Evolutionary conservation across 2,113 vertebrate genomes (phyloP).

Genomic region (Aspidoscelis tigris): DNA sequence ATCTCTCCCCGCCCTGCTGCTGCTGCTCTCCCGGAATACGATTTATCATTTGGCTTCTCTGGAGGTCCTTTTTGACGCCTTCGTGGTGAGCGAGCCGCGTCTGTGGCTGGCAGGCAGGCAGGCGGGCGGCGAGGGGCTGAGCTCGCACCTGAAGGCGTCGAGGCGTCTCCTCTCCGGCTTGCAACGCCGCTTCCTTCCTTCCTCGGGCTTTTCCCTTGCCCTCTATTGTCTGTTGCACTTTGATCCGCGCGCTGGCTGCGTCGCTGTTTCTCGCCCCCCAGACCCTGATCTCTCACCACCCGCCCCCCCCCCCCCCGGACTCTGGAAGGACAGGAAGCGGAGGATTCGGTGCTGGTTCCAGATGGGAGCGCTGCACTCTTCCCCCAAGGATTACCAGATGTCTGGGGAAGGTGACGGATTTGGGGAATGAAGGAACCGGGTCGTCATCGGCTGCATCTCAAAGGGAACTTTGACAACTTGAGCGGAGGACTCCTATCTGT

Average conservation of each 20-base stretch:
- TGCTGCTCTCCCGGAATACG: no score
- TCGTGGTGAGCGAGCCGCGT: no score
- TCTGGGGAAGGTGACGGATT: not conserved
- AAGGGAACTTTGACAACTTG: slow-evolving; percentile 69
- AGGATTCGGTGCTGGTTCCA: not conserved
- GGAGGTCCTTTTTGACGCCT: no score
- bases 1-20: no score
- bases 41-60: no score
- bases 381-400: not conserved
- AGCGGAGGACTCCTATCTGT: not conserved
- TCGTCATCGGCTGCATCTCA: not conserved
- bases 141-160: not conserved
- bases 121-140: no score
- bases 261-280: not conserved
- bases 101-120: no score
- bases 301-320: no score
- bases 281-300: no score
- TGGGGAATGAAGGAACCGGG: not conserved
- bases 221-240: not conserved
- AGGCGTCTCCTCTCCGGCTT: no score
- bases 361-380: not conserved
- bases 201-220: not conserved
- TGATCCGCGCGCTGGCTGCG: not conserved
- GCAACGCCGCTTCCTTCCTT: not conserved
- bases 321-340: not conserved